A percentile compares a stretch with the other conserved stretches of the same genome.
Evolutionary conservation across 2,113 vertebrate genomes (phyloP).

Genomic region (Gymnobelideus leadbeateri): DNA sequence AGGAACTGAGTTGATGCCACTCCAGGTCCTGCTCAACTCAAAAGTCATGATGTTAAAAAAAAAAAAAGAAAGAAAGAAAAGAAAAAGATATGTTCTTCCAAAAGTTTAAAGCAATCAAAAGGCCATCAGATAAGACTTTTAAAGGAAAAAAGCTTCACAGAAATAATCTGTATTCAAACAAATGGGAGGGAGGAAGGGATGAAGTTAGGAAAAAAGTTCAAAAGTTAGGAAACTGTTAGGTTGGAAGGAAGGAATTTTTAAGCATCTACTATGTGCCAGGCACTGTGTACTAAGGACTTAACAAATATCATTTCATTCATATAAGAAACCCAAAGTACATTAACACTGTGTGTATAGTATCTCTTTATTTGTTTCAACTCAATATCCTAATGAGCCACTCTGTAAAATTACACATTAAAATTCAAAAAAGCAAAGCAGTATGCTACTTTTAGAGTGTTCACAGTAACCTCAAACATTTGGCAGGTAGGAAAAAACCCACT

Average conservation of each 20-base stretch:
- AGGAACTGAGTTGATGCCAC: background rate
- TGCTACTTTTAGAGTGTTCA: slow-evolving; percentile 24
- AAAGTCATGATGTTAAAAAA: background rate
- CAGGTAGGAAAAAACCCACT: background rate
- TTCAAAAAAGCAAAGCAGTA: background rate
- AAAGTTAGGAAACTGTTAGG: too few species aligned
- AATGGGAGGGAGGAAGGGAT: background rate
- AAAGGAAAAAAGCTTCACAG: background rate
- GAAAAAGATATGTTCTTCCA: background rate
- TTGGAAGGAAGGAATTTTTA: background rate
- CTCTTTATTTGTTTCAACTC: background rate
- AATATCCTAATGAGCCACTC: background rate
- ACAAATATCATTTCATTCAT: background rate
- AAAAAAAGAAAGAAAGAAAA: too few species aligned
- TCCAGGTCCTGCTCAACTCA: background rate
- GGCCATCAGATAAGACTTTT: slow-evolving; percentile 8
- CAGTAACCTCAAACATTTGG: background rate
- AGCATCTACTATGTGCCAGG: background rate
- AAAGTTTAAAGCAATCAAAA: slow-evolving; percentile 24
- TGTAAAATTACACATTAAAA: background rate
- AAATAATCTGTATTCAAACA: slow-evolving; percentile 1
- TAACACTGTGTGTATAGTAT: background rate
- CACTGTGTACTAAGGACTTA: background rate
- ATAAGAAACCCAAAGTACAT: background rate
- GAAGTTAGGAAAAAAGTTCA: background rate